These are phyloP conservation scores for Apantesis nais DNA, from an alignment of 2,888 invertebrate species.

Conservation along the genomic window DNA sequence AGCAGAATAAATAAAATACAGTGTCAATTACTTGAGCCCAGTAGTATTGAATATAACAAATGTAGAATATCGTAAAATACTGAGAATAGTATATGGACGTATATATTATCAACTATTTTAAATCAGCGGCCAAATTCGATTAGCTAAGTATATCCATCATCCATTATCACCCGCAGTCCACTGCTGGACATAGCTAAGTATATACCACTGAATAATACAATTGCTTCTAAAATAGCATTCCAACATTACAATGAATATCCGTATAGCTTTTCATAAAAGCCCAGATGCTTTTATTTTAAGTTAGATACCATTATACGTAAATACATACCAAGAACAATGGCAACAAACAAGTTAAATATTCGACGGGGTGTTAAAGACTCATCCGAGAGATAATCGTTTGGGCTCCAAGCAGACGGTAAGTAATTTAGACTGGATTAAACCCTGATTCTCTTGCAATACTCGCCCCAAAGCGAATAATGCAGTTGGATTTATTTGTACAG, in stretches of 20 bases:
- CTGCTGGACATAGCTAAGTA: not conserved
- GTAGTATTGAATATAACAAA: not conserved
- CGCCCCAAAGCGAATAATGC: constrained; percentile 63
- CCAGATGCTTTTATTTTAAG: constrained; percentile 3
- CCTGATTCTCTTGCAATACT: constrained; percentile 62
- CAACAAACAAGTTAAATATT: constrained; percentile 58
- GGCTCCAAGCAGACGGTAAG: constrained; percentile 60
- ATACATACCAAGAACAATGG: constrained; percentile 22
- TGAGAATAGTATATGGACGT: not conserved
- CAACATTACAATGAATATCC: not conserved
- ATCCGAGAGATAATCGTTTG: constrained; percentile 56
- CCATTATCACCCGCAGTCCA: too few relatives aligned
- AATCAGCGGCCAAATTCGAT: not conserved
- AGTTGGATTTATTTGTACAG: constrained; percentile 65
- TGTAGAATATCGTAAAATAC: not conserved
- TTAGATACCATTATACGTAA: constrained; percentile 17
- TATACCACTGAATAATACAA: not conserved
- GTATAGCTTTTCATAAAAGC: not conserved
- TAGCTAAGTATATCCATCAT: not conserved
- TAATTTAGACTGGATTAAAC: constrained; percentile 67
- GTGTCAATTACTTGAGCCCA: not conserved
- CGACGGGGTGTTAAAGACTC: constrained; percentile 50
- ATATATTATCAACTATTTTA: not conserved
- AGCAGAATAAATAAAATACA: not conserved
- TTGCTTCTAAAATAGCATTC: not conserved